phyloP scores from a whole-genome alignment of 2,797 vertebrate species.

The Trachops cirrhosus region DNA sequence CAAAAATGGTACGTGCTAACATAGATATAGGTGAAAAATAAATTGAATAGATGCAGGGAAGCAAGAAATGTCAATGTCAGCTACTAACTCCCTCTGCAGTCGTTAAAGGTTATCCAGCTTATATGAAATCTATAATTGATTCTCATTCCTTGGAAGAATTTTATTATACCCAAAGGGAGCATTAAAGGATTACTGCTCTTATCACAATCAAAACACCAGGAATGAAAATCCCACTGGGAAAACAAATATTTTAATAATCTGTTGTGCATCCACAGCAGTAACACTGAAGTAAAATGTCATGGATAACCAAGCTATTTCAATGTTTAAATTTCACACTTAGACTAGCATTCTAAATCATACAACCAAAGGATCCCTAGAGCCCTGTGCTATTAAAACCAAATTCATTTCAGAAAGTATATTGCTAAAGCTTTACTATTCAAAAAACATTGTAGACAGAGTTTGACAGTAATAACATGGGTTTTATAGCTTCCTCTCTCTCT shows the following conservation, averaged over 20 bases:
- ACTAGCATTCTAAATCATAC: constrained; percentile 58
- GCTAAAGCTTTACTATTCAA: constrained; percentile 7
- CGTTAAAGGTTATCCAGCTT: constrained; percentile 17
- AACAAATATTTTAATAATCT: constrained; percentile 74
- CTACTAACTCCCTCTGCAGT: neutral
- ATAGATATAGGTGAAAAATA: constrained; percentile 6
- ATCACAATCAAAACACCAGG: constrained; percentile 57
- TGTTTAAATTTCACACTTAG: constrained; percentile 58
- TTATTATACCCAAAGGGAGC: constrained; percentile 58
- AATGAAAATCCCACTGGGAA: constrained; percentile 59
- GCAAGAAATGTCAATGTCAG: constrained; percentile 25
- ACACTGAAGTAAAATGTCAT: constrained; percentile 55
- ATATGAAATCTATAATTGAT: constrained; percentile 50
- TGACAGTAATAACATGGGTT: constrained; percentile 12
- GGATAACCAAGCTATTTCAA: constrained; percentile 41
- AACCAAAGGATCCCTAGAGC: constrained; percentile 25
- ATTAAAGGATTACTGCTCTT: constrained; percentile 59
- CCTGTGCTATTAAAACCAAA: constrained; percentile 49
- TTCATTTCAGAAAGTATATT: constrained; percentile 43
- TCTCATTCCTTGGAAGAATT: constrained; percentile 54
- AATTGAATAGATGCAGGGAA: neutral
- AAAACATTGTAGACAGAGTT: constrained; percentile 12
- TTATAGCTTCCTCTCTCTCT: constrained; percentile 33
- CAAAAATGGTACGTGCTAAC: neutral
- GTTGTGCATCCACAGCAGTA: constrained; percentile 43